Conservation (phyloP, 2,888 invertebrate species). For the Oscheius sp. region DNA sequence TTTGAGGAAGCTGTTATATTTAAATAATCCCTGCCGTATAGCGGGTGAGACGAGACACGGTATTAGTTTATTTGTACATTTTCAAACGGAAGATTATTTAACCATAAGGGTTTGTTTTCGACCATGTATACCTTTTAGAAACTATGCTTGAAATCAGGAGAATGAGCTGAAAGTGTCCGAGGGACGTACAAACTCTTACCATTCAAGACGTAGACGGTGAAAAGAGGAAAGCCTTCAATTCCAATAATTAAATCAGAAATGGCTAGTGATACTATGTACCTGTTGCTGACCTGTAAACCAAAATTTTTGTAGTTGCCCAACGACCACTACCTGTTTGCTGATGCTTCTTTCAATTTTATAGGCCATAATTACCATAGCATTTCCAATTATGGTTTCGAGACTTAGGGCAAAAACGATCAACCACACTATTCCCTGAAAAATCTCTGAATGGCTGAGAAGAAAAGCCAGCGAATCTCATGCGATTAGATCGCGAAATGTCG, state of each 20-base stretch:
- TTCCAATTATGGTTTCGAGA: constrained; percentile 72
- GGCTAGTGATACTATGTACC: constrained; percentile 72
- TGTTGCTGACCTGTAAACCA: constrained; percentile 67
- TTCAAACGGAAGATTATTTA: not conserved
- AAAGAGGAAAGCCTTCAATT: constrained; percentile 72
- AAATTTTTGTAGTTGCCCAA: not conserved
- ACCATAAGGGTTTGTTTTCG: too few relatives aligned
- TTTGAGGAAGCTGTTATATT: too few relatives aligned
- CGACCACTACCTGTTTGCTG: constrained; percentile 67
- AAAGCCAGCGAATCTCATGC: constrained; percentile 22
- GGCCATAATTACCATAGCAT: constrained; percentile 72
- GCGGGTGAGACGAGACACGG: too few relatives aligned
- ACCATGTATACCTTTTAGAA: too few relatives aligned
- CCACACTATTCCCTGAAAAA: constrained; percentile 65
- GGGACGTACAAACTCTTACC: constrained; percentile 46
- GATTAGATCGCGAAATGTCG: constrained; percentile 29
- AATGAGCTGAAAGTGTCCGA: too few relatives aligned
- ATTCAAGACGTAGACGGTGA: constrained; percentile 72
- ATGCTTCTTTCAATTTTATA: constrained; percentile 70
- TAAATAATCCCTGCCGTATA: too few relatives aligned
- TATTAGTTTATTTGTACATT: too few relatives aligned
- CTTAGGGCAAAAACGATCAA: constrained; percentile 62
- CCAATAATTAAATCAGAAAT: constrained; percentile 73
- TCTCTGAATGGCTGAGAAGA: constrained; percentile 3
- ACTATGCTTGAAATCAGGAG: too few relatives aligned